These are phyloP conservation scores for Bucorvus abyssinicus DNA, from an alignment of 2,797 vertebrate genomes.

Conservation along the genomic window DNA sequence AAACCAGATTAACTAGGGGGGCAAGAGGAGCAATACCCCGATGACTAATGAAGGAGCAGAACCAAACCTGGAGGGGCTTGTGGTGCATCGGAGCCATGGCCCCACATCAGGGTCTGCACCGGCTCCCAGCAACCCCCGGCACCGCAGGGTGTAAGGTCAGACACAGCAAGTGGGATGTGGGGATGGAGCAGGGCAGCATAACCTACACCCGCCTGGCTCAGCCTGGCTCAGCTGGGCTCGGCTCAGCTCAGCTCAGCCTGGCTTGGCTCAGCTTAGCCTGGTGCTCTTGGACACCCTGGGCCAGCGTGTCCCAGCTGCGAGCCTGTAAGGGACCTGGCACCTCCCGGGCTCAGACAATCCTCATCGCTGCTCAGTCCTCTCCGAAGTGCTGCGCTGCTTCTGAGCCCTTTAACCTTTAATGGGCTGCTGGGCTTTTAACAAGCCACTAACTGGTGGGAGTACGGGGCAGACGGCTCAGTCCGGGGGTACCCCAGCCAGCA, in stretches of 20 bases:
- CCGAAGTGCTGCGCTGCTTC: no score
- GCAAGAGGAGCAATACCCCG: constrained; percentile 63
- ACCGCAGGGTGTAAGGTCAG: neutral
- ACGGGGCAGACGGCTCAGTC: neutral
- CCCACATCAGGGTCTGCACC: constrained; percentile 66
- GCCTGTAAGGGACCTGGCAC: no score
- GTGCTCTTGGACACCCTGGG: no score
- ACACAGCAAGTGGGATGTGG: neutral
- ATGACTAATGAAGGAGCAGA: constrained; percentile 68
- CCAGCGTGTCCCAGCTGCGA: no score
- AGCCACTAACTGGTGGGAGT: neutral
- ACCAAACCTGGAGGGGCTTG: constrained; percentile 67
- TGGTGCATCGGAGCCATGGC: constrained; percentile 59
- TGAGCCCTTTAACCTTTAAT: neutral
- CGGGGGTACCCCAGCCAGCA: neutral
- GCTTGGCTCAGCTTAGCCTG: neutral
- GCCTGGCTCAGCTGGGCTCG: neutral
- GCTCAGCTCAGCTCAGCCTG: neutral
- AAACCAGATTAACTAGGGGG: constrained; percentile 56
- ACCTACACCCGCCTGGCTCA: neutral
- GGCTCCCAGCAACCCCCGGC: constrained; percentile 69
- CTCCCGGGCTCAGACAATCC: no score
- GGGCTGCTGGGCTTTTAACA: neutral
- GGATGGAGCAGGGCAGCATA: neutral
- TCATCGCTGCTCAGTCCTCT: no score